A percentile compares a stretch with the other conserved stretches of the same genome.
Evolutionary conservation across 2,888 invertebrate genomes (phyloP).

Genomic region (Drosophila lacicola): DNA sequence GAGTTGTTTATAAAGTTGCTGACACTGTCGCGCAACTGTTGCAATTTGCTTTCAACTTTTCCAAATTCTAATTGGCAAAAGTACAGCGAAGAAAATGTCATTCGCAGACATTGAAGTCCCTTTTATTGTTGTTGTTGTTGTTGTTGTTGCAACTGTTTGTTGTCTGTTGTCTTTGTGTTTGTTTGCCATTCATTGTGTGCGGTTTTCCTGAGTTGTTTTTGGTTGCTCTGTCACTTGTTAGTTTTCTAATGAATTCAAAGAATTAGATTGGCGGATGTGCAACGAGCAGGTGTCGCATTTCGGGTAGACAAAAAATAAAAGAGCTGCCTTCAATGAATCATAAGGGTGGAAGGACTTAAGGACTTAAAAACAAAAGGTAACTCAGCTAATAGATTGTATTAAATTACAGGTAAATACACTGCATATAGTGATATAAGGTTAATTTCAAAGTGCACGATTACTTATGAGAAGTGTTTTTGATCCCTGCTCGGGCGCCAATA

Average conservation of each 20-base stretch:
- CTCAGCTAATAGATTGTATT: not conserved
- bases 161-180: constrained; percentile 38
- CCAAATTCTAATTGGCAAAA: constrained; percentile 79
- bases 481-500: not conserved
- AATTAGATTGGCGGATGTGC: constrained; percentile 38
- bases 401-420: constrained; percentile 1
- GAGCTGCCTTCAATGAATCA: constrained; percentile 31
- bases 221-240: constrained; percentile 27
- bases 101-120: constrained; percentile 54
- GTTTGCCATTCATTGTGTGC: constrained; percentile 34
- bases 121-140: constrained; percentile 8
- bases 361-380: not conserved
- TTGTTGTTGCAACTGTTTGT: constrained; percentile 21
- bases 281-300: constrained; percentile 47
- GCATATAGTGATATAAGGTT: not conserved
- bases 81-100: constrained; percentile 66
- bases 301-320: constrained; percentile 1
- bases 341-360: not conserved
- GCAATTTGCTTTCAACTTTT: constrained; percentile 76
- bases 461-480: not conserved
- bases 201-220: constrained; percentile 28
- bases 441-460: not conserved
- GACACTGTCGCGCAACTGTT: constrained; percentile 68
- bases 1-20: constrained; percentile 64
- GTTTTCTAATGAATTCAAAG: constrained; percentile 55